phyloP scores from a whole-genome alignment of 2,888 invertebrate species.

The Julus scanicus region DNA sequence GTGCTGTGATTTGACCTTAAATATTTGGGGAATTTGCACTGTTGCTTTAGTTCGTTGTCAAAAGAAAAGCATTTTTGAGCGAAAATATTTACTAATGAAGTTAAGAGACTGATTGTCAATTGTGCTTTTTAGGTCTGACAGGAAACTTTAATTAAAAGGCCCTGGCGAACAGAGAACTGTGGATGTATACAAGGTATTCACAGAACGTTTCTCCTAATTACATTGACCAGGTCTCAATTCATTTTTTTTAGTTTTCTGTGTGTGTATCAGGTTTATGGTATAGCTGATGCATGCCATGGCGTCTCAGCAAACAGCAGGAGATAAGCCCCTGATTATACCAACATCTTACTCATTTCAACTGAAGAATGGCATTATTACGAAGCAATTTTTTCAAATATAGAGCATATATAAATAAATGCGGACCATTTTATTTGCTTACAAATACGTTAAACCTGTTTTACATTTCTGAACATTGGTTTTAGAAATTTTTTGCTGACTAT shows the following conservation, averaged over 20 bases:
- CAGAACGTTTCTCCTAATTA: background rate
- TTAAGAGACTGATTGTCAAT: background rate
- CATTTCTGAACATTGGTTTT: too few species aligned
- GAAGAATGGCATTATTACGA: background rate
- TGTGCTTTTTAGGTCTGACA: background rate
- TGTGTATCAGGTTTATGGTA: background rate
- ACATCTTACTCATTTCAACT: background rate
- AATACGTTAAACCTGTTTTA: too few species aligned
- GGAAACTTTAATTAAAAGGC: conserved; percentile 12
- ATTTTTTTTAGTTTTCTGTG: background rate
- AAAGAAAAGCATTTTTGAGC: background rate
- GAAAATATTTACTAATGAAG: conserved; percentile 29
- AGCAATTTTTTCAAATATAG: background rate
- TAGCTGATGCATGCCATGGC: background rate
- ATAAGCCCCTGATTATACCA: background rate
- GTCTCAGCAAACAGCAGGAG: conserved; percentile 8
- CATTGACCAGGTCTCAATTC: background rate
- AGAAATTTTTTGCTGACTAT: too few species aligned
- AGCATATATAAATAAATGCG: background rate
- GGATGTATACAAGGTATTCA: background rate
- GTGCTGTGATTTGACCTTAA: conserved; percentile 32
- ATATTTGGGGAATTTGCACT: conserved; percentile 28
- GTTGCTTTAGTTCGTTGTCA: background rate
- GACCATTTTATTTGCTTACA: background rate
- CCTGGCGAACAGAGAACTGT: background rate